Conservation (phyloP, 2,113 vertebrate species). For the Egretta garzetta region DNA sequence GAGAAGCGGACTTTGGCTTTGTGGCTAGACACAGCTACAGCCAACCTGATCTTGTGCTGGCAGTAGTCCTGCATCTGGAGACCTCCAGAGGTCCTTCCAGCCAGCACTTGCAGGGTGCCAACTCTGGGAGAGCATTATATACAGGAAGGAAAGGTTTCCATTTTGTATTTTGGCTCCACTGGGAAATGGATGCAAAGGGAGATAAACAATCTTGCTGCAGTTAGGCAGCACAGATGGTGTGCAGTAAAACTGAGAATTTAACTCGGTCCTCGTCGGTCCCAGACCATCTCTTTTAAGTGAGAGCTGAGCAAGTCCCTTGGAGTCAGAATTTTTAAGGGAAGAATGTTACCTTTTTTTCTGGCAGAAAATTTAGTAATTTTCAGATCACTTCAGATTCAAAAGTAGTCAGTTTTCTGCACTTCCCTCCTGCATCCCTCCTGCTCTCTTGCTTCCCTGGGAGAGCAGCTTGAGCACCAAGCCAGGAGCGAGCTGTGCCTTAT, state of each 20-base stretch:
- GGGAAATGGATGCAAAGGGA: neutral
- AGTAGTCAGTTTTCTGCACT: neutral
- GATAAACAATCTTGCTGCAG: neutral
- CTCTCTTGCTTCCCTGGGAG: neutral
- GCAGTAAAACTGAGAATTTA: neutral
- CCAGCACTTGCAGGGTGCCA: neutral
- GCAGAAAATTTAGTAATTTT: neutral
- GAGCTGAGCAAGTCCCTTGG: neutral
- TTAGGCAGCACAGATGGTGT: neutral
- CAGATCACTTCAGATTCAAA: neutral
- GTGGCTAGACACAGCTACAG: neutral
- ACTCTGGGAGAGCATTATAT: neutral
- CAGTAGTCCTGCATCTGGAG: neutral
- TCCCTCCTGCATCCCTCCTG: neutral
- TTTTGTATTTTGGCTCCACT: neutral
- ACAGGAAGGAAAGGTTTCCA: neutral
- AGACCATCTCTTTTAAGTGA: neutral
- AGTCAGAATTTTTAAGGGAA: neutral
- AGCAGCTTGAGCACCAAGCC: neutral
- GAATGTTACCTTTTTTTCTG: neutral
- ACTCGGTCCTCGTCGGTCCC: accelerated
- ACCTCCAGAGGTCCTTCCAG: neutral
- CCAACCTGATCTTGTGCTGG: neutral
- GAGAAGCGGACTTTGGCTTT: neutral
- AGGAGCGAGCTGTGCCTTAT: accelerated